Evolutionary conservation across 1,140 invertebrate genomes (phyloP), one percentile per base, ranked within the genome.

Genomic region (Psilanteris sp.): DNA sequence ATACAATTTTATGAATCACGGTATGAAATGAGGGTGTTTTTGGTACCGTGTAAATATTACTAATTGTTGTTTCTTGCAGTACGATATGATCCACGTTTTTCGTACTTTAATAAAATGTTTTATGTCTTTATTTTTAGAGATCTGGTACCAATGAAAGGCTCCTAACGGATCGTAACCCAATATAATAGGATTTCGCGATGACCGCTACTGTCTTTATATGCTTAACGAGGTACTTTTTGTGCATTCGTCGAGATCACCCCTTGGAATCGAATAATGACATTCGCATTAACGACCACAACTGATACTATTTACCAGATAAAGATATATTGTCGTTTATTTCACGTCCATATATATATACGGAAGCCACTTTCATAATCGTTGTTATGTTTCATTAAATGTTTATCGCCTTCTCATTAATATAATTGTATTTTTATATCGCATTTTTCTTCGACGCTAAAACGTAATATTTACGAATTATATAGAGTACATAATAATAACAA

Each of bases 21-120:
- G 11, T 5, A 52, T 7, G 37, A 59, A 59, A 66, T 44, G 22
- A 66, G 66, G 36, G 57, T 50, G 59, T 67, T 46, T 67, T 73
- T 44, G 22, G 15, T 7, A 48, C 13, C 59, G 70, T 67, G 61
- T 46, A 54, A 67, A 75, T 67, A 67, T 54, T 75, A 48, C 62
- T 75, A 75, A 75, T 75, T 61, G 54, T 68, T 62, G 18, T 62
- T 64, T 1, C 16, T 50, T 11, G 6, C 13, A 15, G 9, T 9
- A 37, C n/a, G n/a, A 57, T 7, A 20, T 6, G 26, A 14, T 31
- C 29, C 36, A 22, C 11, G 10, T 32, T 76, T 41, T 70, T 64
- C 44, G 41, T 48, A 8, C 64, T 41, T 62, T 46, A 61, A 68
- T 76, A 68, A 76, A 76, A 76, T 64, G 29, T 76, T 76, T 75